A percentile compares a stretch with the other conserved stretches of the same genome.
phyloP scores from a whole-genome alignment of 2,797 vertebrate species.

The Characodon lateralis region DNA sequence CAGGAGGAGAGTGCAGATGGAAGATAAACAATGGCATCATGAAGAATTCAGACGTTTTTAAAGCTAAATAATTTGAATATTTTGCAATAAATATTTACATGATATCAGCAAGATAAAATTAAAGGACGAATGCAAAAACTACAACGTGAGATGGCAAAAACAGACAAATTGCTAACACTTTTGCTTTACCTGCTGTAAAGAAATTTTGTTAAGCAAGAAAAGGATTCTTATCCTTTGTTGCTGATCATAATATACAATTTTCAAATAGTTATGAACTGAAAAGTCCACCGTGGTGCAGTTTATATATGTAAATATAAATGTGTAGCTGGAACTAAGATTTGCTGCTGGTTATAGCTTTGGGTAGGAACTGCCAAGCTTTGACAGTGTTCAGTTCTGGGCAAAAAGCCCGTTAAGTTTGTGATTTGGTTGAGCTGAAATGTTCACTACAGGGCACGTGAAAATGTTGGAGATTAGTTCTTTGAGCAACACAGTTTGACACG shows the following conservation, averaged over 20 bases:
- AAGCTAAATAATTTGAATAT: not conserved
- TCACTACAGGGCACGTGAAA: not conserved
- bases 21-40: not conserved
- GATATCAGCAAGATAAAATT: not conserved
- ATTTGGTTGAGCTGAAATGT: conserved; percentile 5
- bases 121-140: not conserved
- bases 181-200: not conserved
- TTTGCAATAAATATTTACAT: not conserved
- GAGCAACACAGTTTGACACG: not conserved
- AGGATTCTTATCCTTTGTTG: too few species aligned
- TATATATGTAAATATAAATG: not conserved
- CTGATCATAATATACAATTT: not conserved
- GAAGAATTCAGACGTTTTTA: not conserved
- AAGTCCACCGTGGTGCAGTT: too few species aligned
- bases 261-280: not conserved
- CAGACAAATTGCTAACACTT: not conserved
- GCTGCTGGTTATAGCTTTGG: not conserved
- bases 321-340: not conserved
- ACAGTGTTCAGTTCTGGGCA: not conserved
- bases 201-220: not conserved
- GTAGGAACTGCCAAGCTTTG: not conserved
- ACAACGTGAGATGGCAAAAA: not conserved
- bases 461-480: not conserved
- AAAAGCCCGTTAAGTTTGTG: not conserved
- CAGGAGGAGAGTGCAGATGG: not conserved